phyloP scores from a whole-genome alignment of 2,888 invertebrate genomes.

The Drosophila merina region DNA sequence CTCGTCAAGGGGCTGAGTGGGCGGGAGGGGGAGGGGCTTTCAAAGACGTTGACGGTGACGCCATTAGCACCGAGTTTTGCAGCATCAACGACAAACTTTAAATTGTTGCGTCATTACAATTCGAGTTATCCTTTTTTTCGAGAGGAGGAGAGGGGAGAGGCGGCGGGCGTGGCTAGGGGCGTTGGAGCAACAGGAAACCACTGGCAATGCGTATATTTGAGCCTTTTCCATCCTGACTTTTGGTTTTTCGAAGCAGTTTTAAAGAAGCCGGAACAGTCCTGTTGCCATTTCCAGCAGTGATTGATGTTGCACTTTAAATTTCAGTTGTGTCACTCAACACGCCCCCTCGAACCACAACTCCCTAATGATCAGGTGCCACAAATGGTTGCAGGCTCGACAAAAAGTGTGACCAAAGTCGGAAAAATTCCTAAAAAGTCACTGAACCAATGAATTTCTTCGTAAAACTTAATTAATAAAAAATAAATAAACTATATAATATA shows the following conservation, averaged over 20 bases:
- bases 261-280: slow-evolving; percentile 49
- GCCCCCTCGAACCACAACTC: slow-evolving; percentile 16
- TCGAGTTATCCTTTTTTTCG: slow-evolving; percentile 45
- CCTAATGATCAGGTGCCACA: slow-evolving; percentile 44
- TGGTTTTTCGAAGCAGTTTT: slow-evolving; percentile 11
- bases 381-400: slow-evolving; percentile 22
- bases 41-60: slow-evolving; percentile 67
- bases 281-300: slow-evolving; percentile 68
- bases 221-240: slow-evolving; percentile 16
- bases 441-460: background rate
- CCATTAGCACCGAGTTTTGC: slow-evolving; percentile 78
- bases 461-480: no score
- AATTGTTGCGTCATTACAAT: slow-evolving; percentile 80
- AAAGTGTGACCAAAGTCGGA: no score
- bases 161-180: background rate
- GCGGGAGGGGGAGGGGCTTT: background rate
- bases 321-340: slow-evolving; percentile 55
- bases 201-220: slow-evolving; percentile 29
- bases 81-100: slow-evolving; percentile 80
- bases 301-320: slow-evolving; percentile 78
- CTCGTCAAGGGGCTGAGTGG: slow-evolving; percentile 57
- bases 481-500: no score
- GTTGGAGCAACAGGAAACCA: slow-evolving; percentile 42
- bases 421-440: no score
- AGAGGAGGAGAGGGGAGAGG: background rate